A percentile compares a stretch with the other conserved stretches of the same genome.
Evolutionary conservation across 2,888 invertebrate species (phyloP).

Genomic region (Noctua pronuba): DNA sequence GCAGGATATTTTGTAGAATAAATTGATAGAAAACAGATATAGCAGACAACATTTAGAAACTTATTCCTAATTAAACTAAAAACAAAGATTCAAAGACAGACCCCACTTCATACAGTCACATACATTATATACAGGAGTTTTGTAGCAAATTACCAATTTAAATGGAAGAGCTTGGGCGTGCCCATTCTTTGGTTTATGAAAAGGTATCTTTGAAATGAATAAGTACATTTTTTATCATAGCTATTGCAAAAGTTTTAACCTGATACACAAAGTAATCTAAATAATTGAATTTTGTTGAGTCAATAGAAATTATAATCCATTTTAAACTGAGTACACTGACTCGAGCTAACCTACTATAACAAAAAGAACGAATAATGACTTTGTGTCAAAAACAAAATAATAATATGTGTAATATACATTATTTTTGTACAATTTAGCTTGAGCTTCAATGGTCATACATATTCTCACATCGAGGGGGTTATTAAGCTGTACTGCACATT

Average conservation of each 20-base stretch:
- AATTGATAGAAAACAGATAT: conserved; percentile 68
- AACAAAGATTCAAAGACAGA: conserved; percentile 59
- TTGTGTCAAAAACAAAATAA: conserved; percentile 45
- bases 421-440: conserved; percentile 60
- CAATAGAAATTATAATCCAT: conserved; percentile 22
- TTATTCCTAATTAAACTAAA: conserved; percentile 61
- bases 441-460: conserved; percentile 57
- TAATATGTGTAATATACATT: conserved; percentile 23
- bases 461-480: conserved; percentile 52
- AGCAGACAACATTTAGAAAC: conserved; percentile 65
- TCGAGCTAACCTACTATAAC: conserved; percentile 36
- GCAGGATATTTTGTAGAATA: conserved; percentile 48
- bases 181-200: conserved; percentile 63
- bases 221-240: conserved; percentile 42
- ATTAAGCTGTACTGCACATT: conserved; percentile 54
- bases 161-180: conserved; percentile 50
- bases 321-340: conserved; percentile 31
- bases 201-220: conserved; percentile 48
- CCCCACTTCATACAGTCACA: conserved; percentile 57
- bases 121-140: conserved; percentile 62
- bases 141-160: conserved; percentile 43
- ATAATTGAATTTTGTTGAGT: conserved; percentile 13
- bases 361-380: conserved; percentile 47
- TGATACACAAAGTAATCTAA: conserved; percentile 27
- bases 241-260: conserved; percentile 20